A percentile compares a stretch with the other conserved stretches of the same genome.
phyloP scores from a whole-genome alignment of 2,797 vertebrate species.

The Platalea minor region DNA sequence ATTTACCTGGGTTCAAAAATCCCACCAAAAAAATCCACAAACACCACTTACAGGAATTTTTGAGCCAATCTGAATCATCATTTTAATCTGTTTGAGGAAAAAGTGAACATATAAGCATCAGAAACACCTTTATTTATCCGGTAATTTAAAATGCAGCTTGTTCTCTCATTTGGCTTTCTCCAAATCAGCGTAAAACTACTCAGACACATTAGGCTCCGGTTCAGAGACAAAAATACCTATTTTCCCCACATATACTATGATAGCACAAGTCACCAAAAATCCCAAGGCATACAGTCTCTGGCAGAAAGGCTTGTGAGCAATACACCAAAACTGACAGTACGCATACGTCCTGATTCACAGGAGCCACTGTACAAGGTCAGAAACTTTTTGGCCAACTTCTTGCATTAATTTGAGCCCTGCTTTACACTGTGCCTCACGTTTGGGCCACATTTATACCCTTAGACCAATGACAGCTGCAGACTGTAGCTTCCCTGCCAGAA shows the following conservation, averaged over 20 bases:
- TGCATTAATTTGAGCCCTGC: not conserved
- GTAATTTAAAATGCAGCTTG: not conserved
- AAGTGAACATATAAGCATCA: not conserved
- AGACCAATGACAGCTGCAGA: conserved; percentile 30
- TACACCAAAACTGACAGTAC: not conserved
- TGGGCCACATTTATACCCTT: conserved; percentile 24
- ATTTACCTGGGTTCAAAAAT: not conserved
- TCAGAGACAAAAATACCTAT: not conserved
- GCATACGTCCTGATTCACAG: not conserved
- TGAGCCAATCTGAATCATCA: not conserved
- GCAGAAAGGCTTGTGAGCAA: not conserved
- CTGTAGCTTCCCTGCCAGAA: conserved; percentile 31
- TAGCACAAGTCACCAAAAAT: not conserved
- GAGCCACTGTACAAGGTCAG: not conserved
- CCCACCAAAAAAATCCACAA: not conserved
- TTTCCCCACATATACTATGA: not conserved
- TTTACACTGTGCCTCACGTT: not conserved
- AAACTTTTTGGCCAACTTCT: not conserved
- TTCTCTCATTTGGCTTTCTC: not conserved
- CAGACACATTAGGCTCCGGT: not conserved
- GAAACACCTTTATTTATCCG: not conserved
- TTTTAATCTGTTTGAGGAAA: not conserved
- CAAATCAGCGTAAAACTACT: not conserved
- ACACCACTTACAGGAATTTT: not conserved
- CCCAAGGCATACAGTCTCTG: not conserved